Evolutionary conservation across 2,888 invertebrate genomes (phyloP), one percentile per base, ranked within the genome.

Genomic region (Lithosia quadra): DNA sequence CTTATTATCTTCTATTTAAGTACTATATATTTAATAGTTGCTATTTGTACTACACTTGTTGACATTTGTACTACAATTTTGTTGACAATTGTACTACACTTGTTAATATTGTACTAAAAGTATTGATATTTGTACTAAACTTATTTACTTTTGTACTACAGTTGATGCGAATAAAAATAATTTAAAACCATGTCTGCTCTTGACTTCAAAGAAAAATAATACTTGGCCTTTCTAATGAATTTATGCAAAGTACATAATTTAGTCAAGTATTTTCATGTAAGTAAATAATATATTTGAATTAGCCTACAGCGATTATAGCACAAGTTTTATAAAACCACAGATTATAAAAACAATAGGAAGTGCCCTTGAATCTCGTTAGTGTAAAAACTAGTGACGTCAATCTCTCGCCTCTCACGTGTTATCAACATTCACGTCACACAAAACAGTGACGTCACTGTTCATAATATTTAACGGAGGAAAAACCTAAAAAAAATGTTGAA

Each of bases 221-320:
- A 39, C 36, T 43, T 49, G 8, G 5, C 7, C 9, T 49, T 76
- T 73, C 67, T 65, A 22, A 78, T 73, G 60, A 69, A 75, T 78
- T 67, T 77, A 68, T 69, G 64, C 65, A 68, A 62, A 59, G 28
- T 72, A 71, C 64, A 53, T 73, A 69, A 73, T n/a, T n/a, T n/a
- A n/a, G 60, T 62, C 57, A 43, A 39, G 21, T 18, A 65, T 36
- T 53, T 70, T 33, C 13, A 33, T 5, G 3, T 9, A 36, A 34
- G n/a, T 36, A 36, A 59, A 59, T 49, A 53, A 59, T 65, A n/a
- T 21, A 10, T 28, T 15, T 58, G n/a, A 33, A 43, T 10, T 39
- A 57, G 13, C 18, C 56, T 9, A 39, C 15, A 18, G 49, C n/a
- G 49, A 8, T 8, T 8, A 49, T 49, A 18, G 8, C 5, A 7